Percentiles rank a stretch among this genome's conserved stretches.
Evolutionary conservation across 1,140 invertebrate species (phyloP).

Genomic region (Diorhabda sublineata): DNA sequence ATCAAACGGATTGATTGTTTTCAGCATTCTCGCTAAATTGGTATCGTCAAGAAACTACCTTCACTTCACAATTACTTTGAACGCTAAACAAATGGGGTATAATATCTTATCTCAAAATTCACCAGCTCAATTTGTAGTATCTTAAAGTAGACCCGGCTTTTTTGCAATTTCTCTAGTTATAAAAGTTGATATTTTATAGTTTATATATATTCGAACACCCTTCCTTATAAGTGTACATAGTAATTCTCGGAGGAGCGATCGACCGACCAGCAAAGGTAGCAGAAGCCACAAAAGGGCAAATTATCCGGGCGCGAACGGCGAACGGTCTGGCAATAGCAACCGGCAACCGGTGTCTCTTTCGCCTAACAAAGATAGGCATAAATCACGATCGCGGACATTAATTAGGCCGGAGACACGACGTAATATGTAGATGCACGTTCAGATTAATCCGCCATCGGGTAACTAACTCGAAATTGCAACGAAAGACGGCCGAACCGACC

Average conservation of each 20-base stretch:
- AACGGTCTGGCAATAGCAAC: background rate
- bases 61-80: too few species aligned
- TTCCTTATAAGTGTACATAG: background rate
- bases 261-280: background rate
- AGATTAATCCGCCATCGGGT: slow-evolving; percentile 26
- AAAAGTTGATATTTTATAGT: too few species aligned
- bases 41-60: too few species aligned
- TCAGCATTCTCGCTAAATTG: too few species aligned
- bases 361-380: slow-evolving; percentile 20
- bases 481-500: background rate
- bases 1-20: too few species aligned
- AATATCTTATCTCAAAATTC: too few species aligned
- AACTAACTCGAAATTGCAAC: background rate
- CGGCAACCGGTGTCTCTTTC: slow-evolving; percentile 1
- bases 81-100: too few species aligned
- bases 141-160: too few species aligned
- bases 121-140: too few species aligned
- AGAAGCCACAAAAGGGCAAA: background rate
- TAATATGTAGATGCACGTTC: slow-evolving; percentile 36
- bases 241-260: background rate
- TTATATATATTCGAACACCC: background rate
- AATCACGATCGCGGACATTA: slow-evolving; percentile 32
- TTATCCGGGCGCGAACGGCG: background rate
- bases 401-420: slow-evolving; percentile 33
- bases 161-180: too few species aligned